These are phyloP conservation scores for Doris montereyensis DNA, from an alignment of 2,888 invertebrate genomes.

Conservation along the genomic window DNA sequence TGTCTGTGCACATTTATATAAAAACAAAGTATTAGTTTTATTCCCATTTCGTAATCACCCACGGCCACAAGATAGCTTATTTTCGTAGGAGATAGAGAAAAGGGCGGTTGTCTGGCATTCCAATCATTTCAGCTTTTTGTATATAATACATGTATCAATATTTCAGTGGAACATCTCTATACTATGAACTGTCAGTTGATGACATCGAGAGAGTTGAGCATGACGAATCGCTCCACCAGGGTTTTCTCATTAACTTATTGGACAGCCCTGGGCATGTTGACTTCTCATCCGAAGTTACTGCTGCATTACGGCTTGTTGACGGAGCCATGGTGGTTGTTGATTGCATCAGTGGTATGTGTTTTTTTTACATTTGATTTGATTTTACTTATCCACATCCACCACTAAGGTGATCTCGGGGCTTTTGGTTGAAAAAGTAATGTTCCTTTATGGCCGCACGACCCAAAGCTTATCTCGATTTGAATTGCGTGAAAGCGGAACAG, in stretches of 20 bases:
- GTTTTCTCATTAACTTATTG: too few relatives aligned
- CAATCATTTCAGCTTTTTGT: too few relatives aligned
- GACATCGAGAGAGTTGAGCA: constrained; percentile 76
- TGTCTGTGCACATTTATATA: too few relatives aligned
- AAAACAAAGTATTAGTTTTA: too few relatives aligned
- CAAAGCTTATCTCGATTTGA: too few relatives aligned
- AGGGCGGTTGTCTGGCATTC: not conserved
- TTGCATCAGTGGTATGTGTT: constrained; percentile 92
- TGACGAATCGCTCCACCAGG: too few relatives aligned
- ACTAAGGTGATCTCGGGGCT: not conserved
- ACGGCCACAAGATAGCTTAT: too few relatives aligned
- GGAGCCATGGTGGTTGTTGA: constrained; percentile 99
- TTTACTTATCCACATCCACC: not conserved
- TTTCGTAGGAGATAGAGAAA: not conserved
- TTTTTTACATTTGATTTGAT: constrained; percentile 44
- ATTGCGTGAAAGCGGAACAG: too few relatives aligned
- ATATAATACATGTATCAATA: constrained; percentile 25
- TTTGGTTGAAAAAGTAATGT: too few relatives aligned
- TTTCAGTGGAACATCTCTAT: constrained; percentile 97
- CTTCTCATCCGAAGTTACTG: constrained; percentile 99
- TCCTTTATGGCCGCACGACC: too few relatives aligned
- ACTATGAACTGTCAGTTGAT: constrained; percentile 80
- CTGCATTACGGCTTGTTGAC: constrained; percentile 99
- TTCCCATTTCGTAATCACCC: too few relatives aligned
- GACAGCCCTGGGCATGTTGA: constrained; percentile 99